Evolutionary conservation across 2,888 invertebrate species (phyloP).

Genomic region (Hydraecia micacea): DNA sequence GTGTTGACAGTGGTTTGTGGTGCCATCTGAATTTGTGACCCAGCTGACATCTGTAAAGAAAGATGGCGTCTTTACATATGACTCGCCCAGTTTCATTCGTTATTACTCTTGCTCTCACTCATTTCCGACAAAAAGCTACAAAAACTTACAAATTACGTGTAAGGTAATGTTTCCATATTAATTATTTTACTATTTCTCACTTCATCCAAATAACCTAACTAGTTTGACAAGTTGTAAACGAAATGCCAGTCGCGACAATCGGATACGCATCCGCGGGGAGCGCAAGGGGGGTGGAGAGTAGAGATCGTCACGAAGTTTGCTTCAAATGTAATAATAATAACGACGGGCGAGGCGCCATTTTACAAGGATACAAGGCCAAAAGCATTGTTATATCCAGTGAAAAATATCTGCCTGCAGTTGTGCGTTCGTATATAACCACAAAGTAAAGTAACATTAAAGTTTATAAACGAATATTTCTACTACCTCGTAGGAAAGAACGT

Average conservation of each 20-base stretch:
- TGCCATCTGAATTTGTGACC: slow-evolving; percentile 99
- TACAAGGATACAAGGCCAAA: slow-evolving; percentile 89
- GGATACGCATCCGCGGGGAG: slow-evolving; percentile 89
- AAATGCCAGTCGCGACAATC: slow-evolving; percentile 89
- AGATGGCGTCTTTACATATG: slow-evolving; percentile 91
- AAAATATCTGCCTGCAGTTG: slow-evolving; percentile 71
- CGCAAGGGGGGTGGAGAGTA: slow-evolving; percentile 80
- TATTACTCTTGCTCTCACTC: slow-evolving; percentile 73
- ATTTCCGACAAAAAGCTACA: slow-evolving; percentile 67
- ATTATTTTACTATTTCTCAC: slow-evolving; percentile 77
- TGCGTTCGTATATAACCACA: slow-evolving; percentile 50
- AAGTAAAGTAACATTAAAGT: slow-evolving; percentile 60
- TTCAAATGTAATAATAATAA: slow-evolving; percentile 89
- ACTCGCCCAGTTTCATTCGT: slow-evolving; percentile 83
- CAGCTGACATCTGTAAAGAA: slow-evolving; percentile 97
- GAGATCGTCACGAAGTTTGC: slow-evolving; percentile 90
- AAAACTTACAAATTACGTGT: slow-evolving; percentile 80
- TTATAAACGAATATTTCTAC: slow-evolving; percentile 68
- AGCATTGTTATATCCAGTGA: slow-evolving; percentile 82
- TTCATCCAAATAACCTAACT: slow-evolving; percentile 87
- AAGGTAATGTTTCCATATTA: slow-evolving; percentile 74
- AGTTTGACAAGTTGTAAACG: slow-evolving; percentile 90
- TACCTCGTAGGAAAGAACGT: slow-evolving; percentile 74
- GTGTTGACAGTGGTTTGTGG: slow-evolving; percentile 97
- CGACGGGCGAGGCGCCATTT: slow-evolving; percentile 89